Percentiles rank a stretch among this genome's conserved stretches.
phyloP scores from a whole-genome alignment of 2,113 vertebrate species.

The Tapirus terrestris region DNA sequence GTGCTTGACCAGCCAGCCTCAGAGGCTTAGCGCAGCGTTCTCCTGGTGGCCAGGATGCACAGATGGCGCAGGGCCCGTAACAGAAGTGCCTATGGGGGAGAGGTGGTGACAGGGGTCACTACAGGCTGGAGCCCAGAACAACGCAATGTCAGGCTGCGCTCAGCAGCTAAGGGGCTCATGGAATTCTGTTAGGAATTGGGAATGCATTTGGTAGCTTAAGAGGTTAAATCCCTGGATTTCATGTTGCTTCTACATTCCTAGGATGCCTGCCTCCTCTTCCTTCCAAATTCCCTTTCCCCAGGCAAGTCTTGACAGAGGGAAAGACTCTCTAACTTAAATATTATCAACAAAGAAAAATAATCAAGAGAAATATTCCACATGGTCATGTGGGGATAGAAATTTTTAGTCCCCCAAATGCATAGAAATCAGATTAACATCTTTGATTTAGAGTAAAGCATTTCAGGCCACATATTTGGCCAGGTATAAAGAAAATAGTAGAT shows the following conservation, averaged over 20 bases:
- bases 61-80: neutral
- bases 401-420: neutral
- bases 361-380: neutral
- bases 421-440: neutral
- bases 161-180: neutral
- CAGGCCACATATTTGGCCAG: neutral
- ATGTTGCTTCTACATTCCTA: neutral
- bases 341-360: neutral
- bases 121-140: neutral
- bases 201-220: neutral
- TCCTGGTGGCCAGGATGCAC: neutral
- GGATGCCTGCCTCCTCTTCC: neutral
- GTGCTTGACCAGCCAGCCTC: neutral
- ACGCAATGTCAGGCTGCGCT: fast-evolving
- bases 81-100: neutral
- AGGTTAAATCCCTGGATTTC: neutral
- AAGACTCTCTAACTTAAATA: neutral
- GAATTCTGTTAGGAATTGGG: neutral
- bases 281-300: neutral
- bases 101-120: neutral
- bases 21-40: neutral
- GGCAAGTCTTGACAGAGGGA: neutral
- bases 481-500: neutral
- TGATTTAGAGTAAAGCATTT: neutral
- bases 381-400: neutral